phyloP scores from a whole-genome alignment of 2,113 vertebrate species.

The Mastomys natalensis region DNA sequence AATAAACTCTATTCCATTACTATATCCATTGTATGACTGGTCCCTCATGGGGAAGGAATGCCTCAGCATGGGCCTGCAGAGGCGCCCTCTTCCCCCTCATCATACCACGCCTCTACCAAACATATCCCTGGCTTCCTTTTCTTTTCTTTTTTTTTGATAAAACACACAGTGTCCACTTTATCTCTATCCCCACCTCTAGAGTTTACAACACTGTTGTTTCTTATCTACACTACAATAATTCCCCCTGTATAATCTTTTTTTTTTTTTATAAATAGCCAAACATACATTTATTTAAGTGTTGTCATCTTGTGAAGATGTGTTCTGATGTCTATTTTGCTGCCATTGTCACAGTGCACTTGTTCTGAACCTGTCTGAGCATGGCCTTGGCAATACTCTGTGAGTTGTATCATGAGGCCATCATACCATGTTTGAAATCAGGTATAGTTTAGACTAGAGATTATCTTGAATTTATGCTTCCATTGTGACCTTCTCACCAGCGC shows the following conservation, averaged over 20 bases:
- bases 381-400: conserved; percentile 42
- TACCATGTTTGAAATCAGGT: conserved; percentile 31
- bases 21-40: too few species aligned
- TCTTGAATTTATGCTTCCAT: conserved; percentile 41
- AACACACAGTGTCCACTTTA: background rate
- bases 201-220: background rate
- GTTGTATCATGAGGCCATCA: background rate
- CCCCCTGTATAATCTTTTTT: background rate
- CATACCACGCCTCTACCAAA: too few species aligned
- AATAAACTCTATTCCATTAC: too few species aligned
- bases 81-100: too few species aligned
- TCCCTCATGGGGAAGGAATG: too few species aligned
- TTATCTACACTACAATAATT: background rate
- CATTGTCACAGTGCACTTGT: background rate
- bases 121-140: too few species aligned
- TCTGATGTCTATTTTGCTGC: background rate
- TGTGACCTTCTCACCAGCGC: background rate
- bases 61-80: too few species aligned
- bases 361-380: background rate
- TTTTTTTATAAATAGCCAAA: background rate
- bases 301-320: background rate
- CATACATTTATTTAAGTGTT: conserved; percentile 1
- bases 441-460: conserved; percentile 21
- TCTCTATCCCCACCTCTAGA: background rate
- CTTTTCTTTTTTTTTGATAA: too few species aligned